These are phyloP conservation scores for Zygothrica quintamaculata DNA, from an alignment of 2,888 invertebrate species.

Conservation along the genomic window DNA sequence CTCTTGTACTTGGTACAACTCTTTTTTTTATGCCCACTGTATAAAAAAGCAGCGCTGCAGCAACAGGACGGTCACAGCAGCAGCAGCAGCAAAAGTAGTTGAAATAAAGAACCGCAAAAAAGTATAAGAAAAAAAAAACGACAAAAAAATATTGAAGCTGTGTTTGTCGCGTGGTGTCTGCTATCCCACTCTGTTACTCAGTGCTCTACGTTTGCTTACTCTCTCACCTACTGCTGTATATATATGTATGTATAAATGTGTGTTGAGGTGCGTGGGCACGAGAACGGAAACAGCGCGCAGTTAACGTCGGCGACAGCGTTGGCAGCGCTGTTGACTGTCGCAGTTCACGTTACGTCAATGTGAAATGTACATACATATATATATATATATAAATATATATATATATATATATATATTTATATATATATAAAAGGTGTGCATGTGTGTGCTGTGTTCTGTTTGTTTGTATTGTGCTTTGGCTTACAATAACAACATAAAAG, in stretches of 20 bases:
- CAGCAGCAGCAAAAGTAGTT: conserved; percentile 21
- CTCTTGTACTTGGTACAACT: conserved; percentile 20
- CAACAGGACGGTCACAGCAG: no score
- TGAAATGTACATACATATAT: conserved; percentile 14
- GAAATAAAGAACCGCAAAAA: conserved; percentile 28
- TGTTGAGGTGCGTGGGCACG: conserved; percentile 72
- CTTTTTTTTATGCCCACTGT: conserved; percentile 14
- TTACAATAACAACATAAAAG: conserved; percentile 68
- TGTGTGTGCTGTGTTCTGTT: conserved; percentile 3
- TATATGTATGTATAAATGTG: conserved; percentile 18
- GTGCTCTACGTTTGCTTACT: conserved; percentile 3
- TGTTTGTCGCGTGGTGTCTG: conserved; percentile 57
- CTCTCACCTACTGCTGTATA: conserved; percentile 4
- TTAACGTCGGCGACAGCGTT: conserved; percentile 39
- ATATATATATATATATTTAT: conserved; percentile 9
- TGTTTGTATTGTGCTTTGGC: conserved; percentile 49
- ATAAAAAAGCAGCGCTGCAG: conserved; percentile 21
- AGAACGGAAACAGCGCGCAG: conserved; percentile 75
- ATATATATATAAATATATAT: conserved; percentile 5
- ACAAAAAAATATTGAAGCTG: conserved; percentile 40
- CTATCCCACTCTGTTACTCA: conserved; percentile 11
- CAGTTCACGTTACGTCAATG: conserved; percentile 74
- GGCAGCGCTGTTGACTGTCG: conserved; percentile 47
- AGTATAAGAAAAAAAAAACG: conserved; percentile 1
- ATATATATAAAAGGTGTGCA: no score